Conservation (phyloP, 2,888 invertebrate species). For the Zaprionus lineosus region DNA sequence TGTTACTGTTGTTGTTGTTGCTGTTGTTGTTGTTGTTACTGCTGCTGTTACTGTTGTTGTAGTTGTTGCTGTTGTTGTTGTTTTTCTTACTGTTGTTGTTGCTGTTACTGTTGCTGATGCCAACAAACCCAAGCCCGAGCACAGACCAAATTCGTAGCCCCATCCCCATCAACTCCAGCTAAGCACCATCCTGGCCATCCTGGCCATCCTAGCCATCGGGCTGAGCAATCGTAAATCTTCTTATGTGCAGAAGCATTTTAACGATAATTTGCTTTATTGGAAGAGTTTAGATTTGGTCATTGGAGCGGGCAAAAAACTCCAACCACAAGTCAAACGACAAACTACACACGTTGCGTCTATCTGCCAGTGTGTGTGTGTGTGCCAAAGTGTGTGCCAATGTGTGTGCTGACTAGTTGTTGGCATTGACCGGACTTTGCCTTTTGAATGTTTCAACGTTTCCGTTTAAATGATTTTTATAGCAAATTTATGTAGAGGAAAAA, state of each 20-base stretch:
- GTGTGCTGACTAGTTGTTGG: constrained; percentile 48
- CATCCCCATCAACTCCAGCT: too few relatives aligned
- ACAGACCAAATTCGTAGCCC: too few relatives aligned
- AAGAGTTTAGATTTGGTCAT: constrained; percentile 75
- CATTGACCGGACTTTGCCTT: constrained; percentile 47
- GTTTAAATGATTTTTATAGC: constrained; percentile 79
- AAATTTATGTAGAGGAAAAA: constrained; percentile 80
- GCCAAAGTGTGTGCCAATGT: too few relatives aligned
- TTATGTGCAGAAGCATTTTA: constrained; percentile 78
- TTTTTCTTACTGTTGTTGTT: too few relatives aligned
- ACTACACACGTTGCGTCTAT: constrained; percentile 38
- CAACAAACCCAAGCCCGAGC: constrained; percentile 1
- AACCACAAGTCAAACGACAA: constrained; percentile 66
- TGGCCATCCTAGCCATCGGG: too few relatives aligned
- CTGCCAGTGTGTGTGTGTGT: constrained; percentile 17
- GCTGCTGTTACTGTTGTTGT: constrained; percentile 30
- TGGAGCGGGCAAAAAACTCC: constrained; percentile 41
- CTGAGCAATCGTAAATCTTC: constrained; percentile 79
- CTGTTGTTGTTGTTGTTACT: constrained; percentile 30
- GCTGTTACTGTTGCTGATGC: constrained; percentile 37
- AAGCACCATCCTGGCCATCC: too few relatives aligned
- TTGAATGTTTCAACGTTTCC: constrained; percentile 75
- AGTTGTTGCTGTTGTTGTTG: constrained; percentile 32
- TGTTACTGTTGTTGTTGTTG: constrained; percentile 39
- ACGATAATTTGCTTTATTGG: constrained; percentile 79